A percentile compares a stretch with the other conserved stretches of the same genome.
Conservation (phyloP, 2,888 invertebrate species). For the Apotomis capreana region DNA sequence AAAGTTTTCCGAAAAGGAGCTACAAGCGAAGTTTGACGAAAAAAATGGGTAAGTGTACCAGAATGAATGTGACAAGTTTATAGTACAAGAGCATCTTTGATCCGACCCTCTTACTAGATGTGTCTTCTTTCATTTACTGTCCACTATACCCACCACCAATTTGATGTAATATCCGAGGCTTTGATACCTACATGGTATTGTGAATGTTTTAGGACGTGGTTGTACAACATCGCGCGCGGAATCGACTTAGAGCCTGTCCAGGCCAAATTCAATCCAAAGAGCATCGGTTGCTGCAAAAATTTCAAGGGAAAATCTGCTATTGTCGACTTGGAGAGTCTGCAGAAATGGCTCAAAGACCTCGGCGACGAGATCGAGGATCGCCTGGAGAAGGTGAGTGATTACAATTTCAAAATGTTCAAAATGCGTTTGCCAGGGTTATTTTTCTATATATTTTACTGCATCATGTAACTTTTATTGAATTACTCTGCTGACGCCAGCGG, state of each 20-base stretch:
- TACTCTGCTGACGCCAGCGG: no score
- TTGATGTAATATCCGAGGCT: no score
- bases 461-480: no score
- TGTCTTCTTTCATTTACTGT: no score
- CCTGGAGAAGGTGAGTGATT: constrained; percentile 75
- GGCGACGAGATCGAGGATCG: constrained; percentile 93
- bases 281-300: constrained; percentile 97
- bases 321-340: constrained; percentile 84
- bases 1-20: constrained; percentile 86
- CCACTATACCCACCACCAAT: no score
- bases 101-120: no score
- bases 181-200: background rate
- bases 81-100: no score
- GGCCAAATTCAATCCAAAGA: constrained; percentile 92
- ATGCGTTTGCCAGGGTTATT: no score
- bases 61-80: background rate
- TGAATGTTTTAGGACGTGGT: constrained; percentile 86
- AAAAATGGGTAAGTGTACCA: constrained; percentile 89
- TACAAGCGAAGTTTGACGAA: constrained; percentile 90
- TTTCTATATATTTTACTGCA: no score
- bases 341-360: constrained; percentile 92
- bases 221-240: constrained; percentile 93
- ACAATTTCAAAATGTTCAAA: no score
- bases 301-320: constrained; percentile 93
- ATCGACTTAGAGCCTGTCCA: constrained; percentile 94